Conservation (phyloP, 1,140 invertebrate genomes). For the Lordiphosa mommai region DNA sequence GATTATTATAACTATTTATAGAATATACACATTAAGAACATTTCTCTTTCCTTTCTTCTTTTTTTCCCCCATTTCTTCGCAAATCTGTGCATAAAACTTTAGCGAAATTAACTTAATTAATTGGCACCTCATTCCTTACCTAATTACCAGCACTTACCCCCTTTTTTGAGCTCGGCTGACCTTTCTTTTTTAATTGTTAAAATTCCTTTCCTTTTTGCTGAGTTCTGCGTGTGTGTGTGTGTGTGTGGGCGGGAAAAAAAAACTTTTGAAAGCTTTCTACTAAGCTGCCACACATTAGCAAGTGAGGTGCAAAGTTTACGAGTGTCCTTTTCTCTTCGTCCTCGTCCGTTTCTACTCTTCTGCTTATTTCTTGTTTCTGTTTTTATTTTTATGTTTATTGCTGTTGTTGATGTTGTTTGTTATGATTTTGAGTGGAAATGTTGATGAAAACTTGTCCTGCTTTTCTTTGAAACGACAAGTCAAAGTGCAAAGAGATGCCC, state of each 20-base stretch:
- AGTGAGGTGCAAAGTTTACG: constrained; percentile 73
- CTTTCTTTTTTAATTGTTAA: constrained; percentile 47
- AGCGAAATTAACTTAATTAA: constrained; percentile 50
- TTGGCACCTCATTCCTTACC: constrained; percentile 41
- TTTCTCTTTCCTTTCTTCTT: background rate
- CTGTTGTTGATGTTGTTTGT: constrained; percentile 33
- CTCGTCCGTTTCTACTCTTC: background rate
- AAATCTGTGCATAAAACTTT: constrained; percentile 23
- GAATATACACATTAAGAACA: too few relatives aligned
- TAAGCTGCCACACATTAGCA: constrained; percentile 69
- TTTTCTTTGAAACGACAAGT: constrained; percentile 20
- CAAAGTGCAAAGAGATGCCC: background rate
- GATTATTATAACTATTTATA: too few relatives aligned
- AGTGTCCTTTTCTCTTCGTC: constrained; percentile 52
- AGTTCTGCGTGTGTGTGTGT: background rate
- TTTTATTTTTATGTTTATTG: constrained; percentile 8
- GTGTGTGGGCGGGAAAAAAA: background rate
- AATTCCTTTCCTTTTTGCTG: constrained; percentile 7
- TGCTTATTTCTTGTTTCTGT: constrained; percentile 8
- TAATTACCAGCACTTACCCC: background rate
- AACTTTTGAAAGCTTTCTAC: constrained; percentile 3
- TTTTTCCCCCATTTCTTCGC: background rate
- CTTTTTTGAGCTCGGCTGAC: constrained; percentile 24
- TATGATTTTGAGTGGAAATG: constrained; percentile 50
- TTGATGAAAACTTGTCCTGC: constrained; percentile 38